Percentiles rank a stretch among this genome's conserved stretches.
phyloP scores from a whole-genome alignment of 1,140 invertebrate genomes.

The Gonatopus flavifemur region DNA sequence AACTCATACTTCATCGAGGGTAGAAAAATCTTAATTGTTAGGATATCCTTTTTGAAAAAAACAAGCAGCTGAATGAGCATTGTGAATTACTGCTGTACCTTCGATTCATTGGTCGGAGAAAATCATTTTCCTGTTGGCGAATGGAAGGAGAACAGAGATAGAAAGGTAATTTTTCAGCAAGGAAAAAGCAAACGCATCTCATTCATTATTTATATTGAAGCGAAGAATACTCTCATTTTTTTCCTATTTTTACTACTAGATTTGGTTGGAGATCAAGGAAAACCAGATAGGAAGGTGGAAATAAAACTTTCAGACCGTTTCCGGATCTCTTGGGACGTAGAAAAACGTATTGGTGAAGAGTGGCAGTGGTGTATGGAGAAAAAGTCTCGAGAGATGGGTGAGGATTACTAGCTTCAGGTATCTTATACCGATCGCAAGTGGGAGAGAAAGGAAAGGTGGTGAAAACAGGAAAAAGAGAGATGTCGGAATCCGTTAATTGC shows the following conservation, averaged over 20 bases:
- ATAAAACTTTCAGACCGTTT: conserved; percentile 20
- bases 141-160: too few relatives aligned
- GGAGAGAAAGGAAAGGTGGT: background rate
- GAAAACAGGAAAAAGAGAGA: background rate
- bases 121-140: too few relatives aligned
- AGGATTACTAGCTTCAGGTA: conserved; percentile 20
- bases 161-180: too few relatives aligned
- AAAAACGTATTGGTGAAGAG: background rate
- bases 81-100: too few relatives aligned
- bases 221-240: too few relatives aligned
- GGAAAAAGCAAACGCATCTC: too few relatives aligned
- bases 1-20: too few relatives aligned
- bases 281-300: conserved; percentile 14
- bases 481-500: background rate
- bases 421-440: background rate
- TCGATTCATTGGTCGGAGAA: too few relatives aligned
- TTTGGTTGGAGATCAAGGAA: background rate
- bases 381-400: conserved; percentile 13
- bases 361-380: background rate
- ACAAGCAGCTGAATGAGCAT: too few relatives aligned
- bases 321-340: background rate
- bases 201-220: too few relatives aligned
- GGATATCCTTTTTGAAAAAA: too few relatives aligned
- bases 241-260: background rate
- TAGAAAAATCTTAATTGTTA: too few relatives aligned